These are phyloP conservation scores for Styela plicata DNA, from an alignment of 23 tunicate species.

Conservation along the genomic window DNA sequence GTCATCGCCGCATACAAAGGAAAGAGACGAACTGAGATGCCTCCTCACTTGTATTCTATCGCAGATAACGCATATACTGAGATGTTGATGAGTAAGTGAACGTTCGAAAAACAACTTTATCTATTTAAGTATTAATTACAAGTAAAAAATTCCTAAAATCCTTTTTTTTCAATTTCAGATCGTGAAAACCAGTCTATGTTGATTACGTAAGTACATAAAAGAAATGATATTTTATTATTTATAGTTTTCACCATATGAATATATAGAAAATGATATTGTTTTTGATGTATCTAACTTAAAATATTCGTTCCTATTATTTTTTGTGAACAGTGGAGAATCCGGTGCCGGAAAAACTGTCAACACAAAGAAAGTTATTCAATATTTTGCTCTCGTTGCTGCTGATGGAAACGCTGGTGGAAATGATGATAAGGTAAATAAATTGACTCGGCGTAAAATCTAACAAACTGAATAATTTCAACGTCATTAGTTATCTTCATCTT, in stretches of 20 bases:
- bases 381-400: slow-evolving; percentile 97
- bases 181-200: slow-evolving; percentile 95
- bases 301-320: background rate
- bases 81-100: slow-evolving; percentile 83
- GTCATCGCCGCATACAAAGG: slow-evolving; percentile 91
- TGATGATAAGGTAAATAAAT: slow-evolving; percentile 29
- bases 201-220: slow-evolving; percentile 96
- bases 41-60: slow-evolving; percentile 94
- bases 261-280: too few relatives aligned
- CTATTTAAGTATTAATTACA: too few relatives aligned
- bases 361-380: slow-evolving; percentile 97
- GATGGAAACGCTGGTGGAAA: slow-evolving; percentile 45
- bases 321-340: slow-evolving; percentile 81
- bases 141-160: too few relatives aligned
- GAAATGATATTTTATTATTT: too few relatives aligned
- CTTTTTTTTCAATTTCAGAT: slow-evolving; percentile 44
- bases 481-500: too few relatives aligned
- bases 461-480: too few relatives aligned
- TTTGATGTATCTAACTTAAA: too few relatives aligned
- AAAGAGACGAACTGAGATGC: slow-evolving; percentile 94
- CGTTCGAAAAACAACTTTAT: background rate
- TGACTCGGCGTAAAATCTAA: too few relatives aligned
- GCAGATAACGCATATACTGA: slow-evolving; percentile 99
- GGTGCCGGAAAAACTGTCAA: slow-evolving; percentile 99
- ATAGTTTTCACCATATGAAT: background rate